Conservation (phyloP, 37 sponge, comb jelly and placozoan species). For the Petrosia ficiformis region DNA sequence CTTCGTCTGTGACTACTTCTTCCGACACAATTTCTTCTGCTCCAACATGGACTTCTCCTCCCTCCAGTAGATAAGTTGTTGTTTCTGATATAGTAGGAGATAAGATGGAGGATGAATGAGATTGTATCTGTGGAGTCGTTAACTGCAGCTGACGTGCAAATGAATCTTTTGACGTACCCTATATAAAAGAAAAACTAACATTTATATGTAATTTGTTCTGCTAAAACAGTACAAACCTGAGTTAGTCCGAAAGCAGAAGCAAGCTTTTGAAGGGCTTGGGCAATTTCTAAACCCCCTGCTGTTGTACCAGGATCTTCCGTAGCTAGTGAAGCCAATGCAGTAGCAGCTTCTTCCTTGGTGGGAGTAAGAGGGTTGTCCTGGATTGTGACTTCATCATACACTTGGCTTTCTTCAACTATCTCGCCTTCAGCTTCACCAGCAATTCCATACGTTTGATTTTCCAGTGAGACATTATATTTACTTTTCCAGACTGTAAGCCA, state of each 20-base stretch:
- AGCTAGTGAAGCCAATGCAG: conserved; percentile 65
- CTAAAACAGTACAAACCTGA: neutral
- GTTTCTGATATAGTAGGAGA: neutral
- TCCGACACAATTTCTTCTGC: conserved; percentile 63
- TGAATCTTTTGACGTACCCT: conserved; percentile 41
- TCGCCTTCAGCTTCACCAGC: conserved; percentile 63
- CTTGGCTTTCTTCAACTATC: conserved; percentile 55
- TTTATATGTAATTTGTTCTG: neutral
- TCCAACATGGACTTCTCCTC: conserved; percentile 28
- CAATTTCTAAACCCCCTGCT: conserved; percentile 60
- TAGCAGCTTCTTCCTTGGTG: conserved; percentile 70
- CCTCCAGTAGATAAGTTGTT: conserved; percentile 34
- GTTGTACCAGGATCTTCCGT: conserved; percentile 52
- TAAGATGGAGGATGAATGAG: neutral
- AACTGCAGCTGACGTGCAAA: conserved; percentile 23
- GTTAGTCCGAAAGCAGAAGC: conserved; percentile 66
- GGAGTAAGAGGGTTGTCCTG: conserved; percentile 49
- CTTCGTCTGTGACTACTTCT: conserved; percentile 71
- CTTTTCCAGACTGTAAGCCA: conserved; percentile 62
- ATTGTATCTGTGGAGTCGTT: neutral
- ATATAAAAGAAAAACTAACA: neutral
- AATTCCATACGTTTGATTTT: conserved; percentile 64
- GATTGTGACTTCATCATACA: conserved; percentile 46
- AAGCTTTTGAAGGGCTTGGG: conserved; percentile 63
- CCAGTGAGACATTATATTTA: conserved; percentile 70